Base-by-base conservation (phyloP, 2,797 vertebrate species). In the Oreochromis grahami region DNA sequence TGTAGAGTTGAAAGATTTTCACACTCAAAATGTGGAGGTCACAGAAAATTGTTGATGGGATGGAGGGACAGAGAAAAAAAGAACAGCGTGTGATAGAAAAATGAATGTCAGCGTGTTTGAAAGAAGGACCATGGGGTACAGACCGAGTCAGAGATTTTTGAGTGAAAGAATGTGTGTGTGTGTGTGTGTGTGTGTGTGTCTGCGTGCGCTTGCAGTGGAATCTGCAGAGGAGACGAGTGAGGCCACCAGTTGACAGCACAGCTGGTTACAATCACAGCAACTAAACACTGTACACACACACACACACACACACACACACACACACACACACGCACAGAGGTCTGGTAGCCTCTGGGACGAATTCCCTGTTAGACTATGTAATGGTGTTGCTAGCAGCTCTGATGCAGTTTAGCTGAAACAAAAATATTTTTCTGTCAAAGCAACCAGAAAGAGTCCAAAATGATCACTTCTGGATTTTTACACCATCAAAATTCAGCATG, bases 201-300 rank as follows among this genome's bases (percentile, higher is more conserved):
- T 38, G 63, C 10, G 10, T 7, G 2, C 0, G 45, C 15, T 48
- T 60, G 55, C 53, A 84, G 15, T 76, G 86, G 83, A 91, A 89
- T 91, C 87, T 88, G 77, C 50, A 76, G 52, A 87, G 60, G 80
- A 86, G 91, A 84, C 26, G 84, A 94, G 87, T 88, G 92, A 90
- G 88, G 87, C 88, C 89, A 87, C 84, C 87, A 79, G 81, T 93
- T 86, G 17, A 89, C 86, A 80, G 83, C 88, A 94, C 96, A 97
- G 95, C 96, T 94, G 96, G 95, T 94, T 95, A 52, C 89, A 96
- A 97, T 97, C 95, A 96, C 60, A 3, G 79, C 29, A 81, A 79
- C 88, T 85, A 92, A 83, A 80, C 80, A 87, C 78, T 83, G 14
- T 2, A n/a, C 26, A n/a, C 5, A 9, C 41, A 36, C 58, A 21